Evolutionary conservation across 2,888 invertebrate genomes (phyloP).

Genomic region (Conops quadrifasciatus): DNA sequence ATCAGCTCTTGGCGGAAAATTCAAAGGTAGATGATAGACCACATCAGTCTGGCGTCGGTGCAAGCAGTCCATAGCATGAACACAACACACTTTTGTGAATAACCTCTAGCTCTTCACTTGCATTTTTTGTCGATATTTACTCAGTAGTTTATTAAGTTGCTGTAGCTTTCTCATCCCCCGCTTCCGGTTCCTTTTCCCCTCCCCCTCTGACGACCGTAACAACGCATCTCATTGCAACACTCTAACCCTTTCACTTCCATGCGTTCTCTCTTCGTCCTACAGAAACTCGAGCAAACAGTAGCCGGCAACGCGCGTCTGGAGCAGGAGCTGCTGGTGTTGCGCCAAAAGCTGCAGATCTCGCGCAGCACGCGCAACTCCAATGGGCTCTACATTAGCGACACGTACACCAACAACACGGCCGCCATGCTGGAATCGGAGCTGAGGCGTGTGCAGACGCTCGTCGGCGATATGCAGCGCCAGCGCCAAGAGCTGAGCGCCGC

Average conservation of each 20-base stretch:
- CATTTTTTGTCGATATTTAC: neutral
- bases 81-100: too few relatives aligned
- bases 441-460: conserved; percentile 81
- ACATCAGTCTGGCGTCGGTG: conserved; percentile 60
- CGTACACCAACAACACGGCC: conserved; percentile 69
- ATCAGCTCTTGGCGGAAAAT: conserved; percentile 87
- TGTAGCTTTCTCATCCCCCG: neutral
- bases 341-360: conserved; percentile 82
- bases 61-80: too few relatives aligned
- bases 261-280: conserved; percentile 37
- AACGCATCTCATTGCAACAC: conserved; percentile 19
- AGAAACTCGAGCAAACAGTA: conserved; percentile 91
- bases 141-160: neutral
- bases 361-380: conserved; percentile 67
- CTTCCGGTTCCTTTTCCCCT: conserved; percentile 8
- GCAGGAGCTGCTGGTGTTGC: conserved; percentile 83
- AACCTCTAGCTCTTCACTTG: neutral
- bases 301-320: conserved; percentile 89
- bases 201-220: conserved; percentile 22
- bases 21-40: conserved; percentile 82
- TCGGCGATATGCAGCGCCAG: conserved; percentile 86
- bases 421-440: conserved; percentile 82
- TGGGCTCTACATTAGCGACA: conserved; percentile 64
- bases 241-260: conserved; percentile 30
- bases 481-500: conserved; percentile 86